Percentiles rank a stretch among this genome's conserved stretches.
These are phyloP conservation scores for Eilema griseolum DNA, from an alignment of 2,888 invertebrate genomes.

Conservation along the genomic window DNA sequence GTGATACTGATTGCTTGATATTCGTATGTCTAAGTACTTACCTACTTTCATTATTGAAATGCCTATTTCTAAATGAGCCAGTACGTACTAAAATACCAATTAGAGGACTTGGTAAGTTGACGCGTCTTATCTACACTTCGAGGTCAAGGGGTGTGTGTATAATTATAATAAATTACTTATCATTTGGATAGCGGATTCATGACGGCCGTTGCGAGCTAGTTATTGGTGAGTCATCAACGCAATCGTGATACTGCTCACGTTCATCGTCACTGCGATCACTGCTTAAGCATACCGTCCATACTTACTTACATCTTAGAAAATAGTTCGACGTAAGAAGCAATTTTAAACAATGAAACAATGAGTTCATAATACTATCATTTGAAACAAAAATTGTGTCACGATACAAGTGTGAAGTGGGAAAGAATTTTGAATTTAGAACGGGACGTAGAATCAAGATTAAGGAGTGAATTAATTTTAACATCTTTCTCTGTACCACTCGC, in stretches of 20 bases:
- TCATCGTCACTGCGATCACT: constrained; percentile 48
- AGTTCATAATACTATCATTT: too few relatives aligned
- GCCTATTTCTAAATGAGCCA: background rate
- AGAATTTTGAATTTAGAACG: too few relatives aligned
- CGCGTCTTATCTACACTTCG: constrained; percentile 61
- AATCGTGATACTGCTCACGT: constrained; percentile 72
- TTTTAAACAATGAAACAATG: background rate
- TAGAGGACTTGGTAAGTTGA: constrained; percentile 65
- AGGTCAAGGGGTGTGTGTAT: constrained; percentile 66
- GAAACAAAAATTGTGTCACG: too few relatives aligned
- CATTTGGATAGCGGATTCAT: constrained; percentile 60
- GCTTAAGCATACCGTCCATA: constrained; percentile 27
- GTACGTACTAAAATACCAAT: constrained; percentile 39
- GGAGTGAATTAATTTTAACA: too few relatives aligned
- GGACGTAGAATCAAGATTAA: too few relatives aligned
- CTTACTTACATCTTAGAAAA: background rate
- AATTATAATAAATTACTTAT: constrained; percentile 64
- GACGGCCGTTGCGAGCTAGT: constrained; percentile 43
- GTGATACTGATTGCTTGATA: background rate
- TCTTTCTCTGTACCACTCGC: too few relatives aligned
- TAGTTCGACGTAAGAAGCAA: background rate
- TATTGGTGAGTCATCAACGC: constrained; percentile 58
- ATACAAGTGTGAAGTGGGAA: too few relatives aligned
- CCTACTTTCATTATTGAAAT: background rate
- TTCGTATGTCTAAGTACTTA: background rate